phyloP scores from a whole-genome alignment of 2,113 vertebrate genomes.

The Nyctereutes procyonoides region DNA sequence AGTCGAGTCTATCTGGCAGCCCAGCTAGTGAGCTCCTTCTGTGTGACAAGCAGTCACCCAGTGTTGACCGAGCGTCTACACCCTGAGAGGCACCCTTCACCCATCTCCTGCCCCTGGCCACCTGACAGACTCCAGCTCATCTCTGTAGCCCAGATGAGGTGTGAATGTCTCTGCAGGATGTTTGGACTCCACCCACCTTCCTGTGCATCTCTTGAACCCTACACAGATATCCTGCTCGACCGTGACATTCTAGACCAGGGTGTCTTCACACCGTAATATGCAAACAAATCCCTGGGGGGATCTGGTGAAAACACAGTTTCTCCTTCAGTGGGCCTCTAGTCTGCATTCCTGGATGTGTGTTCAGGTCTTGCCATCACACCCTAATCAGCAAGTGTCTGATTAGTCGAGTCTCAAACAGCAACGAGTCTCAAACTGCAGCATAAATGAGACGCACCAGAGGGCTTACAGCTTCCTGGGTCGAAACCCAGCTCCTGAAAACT shows the following conservation, averaged over 20 bases:
- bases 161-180: not conserved
- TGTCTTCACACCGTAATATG: not conserved
- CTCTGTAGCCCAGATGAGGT: not conserved
- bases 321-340: not conserved
- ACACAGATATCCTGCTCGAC: not conserved
- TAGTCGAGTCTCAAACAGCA: not conserved
- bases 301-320: not conserved
- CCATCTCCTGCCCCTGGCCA: not conserved
- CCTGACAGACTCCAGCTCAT: not conserved
- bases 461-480: not conserved
- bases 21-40: no score
- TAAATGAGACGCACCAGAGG: not conserved
- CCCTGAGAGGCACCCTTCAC: no score
- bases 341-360: not conserved
- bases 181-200: not conserved
- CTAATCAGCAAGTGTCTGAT: not conserved
- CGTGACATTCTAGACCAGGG: not conserved
- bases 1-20: not conserved
- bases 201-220: not conserved
- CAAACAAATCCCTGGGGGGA: not conserved
- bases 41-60: no score
- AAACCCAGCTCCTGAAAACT: accelerated
- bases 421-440: not conserved
- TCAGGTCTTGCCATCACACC: not conserved
- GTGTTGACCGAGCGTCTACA: not conserved